Percentiles rank a stretch among this genome's conserved stretches.
These are phyloP conservation scores for Dorcus parallelipipedus DNA, from an alignment of 2,888 invertebrate species.

Conservation along the genomic window DNA sequence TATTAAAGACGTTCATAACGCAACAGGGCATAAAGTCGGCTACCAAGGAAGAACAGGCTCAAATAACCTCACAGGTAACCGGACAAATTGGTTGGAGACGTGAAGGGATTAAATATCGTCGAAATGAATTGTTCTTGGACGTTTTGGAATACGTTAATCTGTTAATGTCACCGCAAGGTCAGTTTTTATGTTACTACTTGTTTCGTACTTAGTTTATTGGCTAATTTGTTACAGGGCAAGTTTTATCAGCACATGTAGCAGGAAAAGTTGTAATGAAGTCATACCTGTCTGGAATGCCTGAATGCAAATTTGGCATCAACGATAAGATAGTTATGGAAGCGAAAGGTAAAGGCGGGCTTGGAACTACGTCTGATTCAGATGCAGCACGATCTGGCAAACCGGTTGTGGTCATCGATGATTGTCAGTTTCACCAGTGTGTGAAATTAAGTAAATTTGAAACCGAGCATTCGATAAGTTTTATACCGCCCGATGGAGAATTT, in stretches of 20 bases:
- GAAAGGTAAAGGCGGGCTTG: slow-evolving; percentile 73
- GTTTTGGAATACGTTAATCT: slow-evolving; percentile 98
- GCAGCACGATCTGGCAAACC: slow-evolving; percentile 90
- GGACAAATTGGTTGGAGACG: slow-evolving; percentile 99
- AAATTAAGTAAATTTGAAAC: slow-evolving; percentile 99
- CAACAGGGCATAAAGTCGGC: slow-evolving; percentile 99
- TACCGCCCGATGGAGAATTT: slow-evolving; percentile 99
- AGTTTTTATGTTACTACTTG: slow-evolving; percentile 8
- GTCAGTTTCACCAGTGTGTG: slow-evolving; percentile 99
- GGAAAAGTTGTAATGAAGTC: slow-evolving; percentile 99
- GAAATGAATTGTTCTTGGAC: slow-evolving; percentile 97
- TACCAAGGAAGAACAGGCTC: slow-evolving; percentile 98
- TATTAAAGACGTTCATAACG: slow-evolving; percentile 98
- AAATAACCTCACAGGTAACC: slow-evolving; percentile 95
- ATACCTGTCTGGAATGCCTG: slow-evolving; percentile 99
- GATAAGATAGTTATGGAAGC: slow-evolving; percentile 99
- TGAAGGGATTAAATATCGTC: slow-evolving; percentile 97
- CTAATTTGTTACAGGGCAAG: slow-evolving; percentile 69
- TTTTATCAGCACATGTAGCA: slow-evolving; percentile 97
- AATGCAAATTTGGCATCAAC: slow-evolving; percentile 99
- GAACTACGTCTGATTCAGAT: slow-evolving; percentile 64
- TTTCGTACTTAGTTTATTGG: background rate
- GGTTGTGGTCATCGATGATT: slow-evolving; percentile 99
- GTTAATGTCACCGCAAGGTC: slow-evolving; percentile 98
- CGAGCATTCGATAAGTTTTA: slow-evolving; percentile 99